Base-by-base conservation (phyloP, 2,797 vertebrate genomes). In the Neosilurus hyrtlii region DNA sequence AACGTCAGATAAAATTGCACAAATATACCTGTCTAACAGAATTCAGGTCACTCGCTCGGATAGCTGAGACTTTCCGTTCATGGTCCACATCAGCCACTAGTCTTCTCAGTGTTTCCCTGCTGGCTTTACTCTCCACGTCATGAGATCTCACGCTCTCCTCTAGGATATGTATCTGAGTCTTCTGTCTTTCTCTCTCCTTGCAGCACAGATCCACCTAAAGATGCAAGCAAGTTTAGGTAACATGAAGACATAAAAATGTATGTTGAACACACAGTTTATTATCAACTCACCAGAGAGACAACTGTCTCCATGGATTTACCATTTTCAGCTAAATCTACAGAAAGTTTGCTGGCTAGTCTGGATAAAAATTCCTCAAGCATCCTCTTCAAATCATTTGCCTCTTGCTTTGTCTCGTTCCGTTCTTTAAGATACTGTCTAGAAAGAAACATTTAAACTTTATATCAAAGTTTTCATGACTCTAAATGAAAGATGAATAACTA, bases 61-160 rank as follows among this genome's bases (percentile, higher is more conserved):
- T 91, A 72, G 90, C 86, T 9, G 92, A 89, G 72, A 92, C 95
- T 79, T 90, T 91, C 89, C 94, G 95, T 87, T 97, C 96, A 56
- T 90, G 93, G 81, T 88, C 91, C 84, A 94, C 90, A 90, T 98
- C 97, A 4, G 94, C 93, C 85, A 93, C 93, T 84, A 98, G 92
- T 90, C 96, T 94, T 92, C 93, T 88, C 81, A 96, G 94, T 0
- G 94, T 97, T 90, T 96, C 96, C 88, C 96, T 95, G 87, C 93
- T 95, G 87, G 95, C 95, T 92, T 95, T 96, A 86, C 95, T 95
- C 81, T 98, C 96, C 90, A 96, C 89, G 89, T 98, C 96, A 90
- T 95, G 93, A 88, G 93, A 91, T 79, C 83, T 92, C 51, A 94
- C 63, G 65, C 91, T 91, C 90, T 96, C 95, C 91, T 96, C 95